Percentiles rank a stretch among this genome's conserved stretches.
phyloP scores from a whole-genome alignment of 2,888 invertebrate genomes.

The Drosophila multiciliata region DNA sequence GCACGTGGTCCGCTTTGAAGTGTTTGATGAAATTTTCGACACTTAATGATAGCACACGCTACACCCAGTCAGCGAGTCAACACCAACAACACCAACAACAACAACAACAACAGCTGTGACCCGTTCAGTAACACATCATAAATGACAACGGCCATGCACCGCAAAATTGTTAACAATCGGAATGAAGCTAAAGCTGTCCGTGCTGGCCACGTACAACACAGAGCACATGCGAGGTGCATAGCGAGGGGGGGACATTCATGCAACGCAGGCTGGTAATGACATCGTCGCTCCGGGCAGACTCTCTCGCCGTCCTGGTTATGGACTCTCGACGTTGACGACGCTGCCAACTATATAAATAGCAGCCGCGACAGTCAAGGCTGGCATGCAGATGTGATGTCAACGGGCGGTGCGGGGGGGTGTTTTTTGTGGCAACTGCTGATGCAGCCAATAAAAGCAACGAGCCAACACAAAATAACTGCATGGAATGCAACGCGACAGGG shows the following conservation, averaged over 20 bases:
- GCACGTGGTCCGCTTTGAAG: conserved; percentile 76
- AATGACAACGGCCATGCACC: conserved; percentile 79
- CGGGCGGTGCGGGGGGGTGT: not conserved
- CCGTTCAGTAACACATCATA: conserved; percentile 70
- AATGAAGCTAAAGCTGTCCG: conserved; percentile 56
- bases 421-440: conserved; percentile 20
- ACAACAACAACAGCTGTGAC: conserved; percentile 15
- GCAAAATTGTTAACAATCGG: conserved; percentile 75
- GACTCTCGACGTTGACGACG: conserved; percentile 39
- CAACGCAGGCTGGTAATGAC: conserved; percentile 58
- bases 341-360: conserved; percentile 69
- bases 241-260: conserved; percentile 6
- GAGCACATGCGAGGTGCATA: not conserved
- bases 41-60: conserved; percentile 81
- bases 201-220: conserved; percentile 14
- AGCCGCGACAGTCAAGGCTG: conserved; percentile 26
- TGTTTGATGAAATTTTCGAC: conserved; percentile 82
- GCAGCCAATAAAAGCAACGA: conserved; percentile 75
- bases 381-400: conserved; percentile 7
- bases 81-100: conserved; percentile 18
- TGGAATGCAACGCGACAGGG: conserved; percentile 30
- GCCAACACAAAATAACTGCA: conserved; percentile 53
- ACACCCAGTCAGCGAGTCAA: conserved; percentile 32
- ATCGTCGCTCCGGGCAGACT: conserved; percentile 49
- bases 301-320: conserved; percentile 33